A percentile compares a stretch with the other conserved stretches of the same genome.
Evolutionary conservation across 2,888 invertebrate genomes (phyloP).

Genomic region (Napeogenes inachia): DNA sequence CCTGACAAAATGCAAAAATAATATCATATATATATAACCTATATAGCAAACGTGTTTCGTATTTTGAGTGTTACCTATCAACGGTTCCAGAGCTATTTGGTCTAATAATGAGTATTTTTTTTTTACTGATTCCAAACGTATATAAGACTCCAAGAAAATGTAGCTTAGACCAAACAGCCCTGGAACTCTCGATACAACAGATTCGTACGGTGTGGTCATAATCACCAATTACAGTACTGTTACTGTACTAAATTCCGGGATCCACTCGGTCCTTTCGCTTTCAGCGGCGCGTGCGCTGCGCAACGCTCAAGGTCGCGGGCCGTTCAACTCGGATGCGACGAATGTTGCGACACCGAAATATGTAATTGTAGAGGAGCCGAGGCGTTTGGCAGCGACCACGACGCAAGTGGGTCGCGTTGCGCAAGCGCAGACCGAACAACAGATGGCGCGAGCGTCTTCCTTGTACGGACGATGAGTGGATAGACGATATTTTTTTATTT

Average conservation of each 20-base stretch:
- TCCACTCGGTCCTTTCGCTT: constrained; percentile 67
- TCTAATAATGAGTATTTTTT: too few relatives aligned
- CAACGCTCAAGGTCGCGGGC: constrained; percentile 74
- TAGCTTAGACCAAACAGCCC: too few relatives aligned
- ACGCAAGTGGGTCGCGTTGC: constrained; percentile 73
- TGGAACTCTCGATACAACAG: too few relatives aligned
- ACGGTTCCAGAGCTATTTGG: too few relatives aligned
- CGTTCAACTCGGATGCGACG: constrained; percentile 78
- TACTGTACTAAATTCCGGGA: constrained; percentile 52
- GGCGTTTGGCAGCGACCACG: constrained; percentile 73
- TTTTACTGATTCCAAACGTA: too few relatives aligned
- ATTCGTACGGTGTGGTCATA: too few relatives aligned
- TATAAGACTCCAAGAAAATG: too few relatives aligned
- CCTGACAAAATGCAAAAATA: constrained; percentile 12
- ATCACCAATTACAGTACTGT: constrained; percentile 16
- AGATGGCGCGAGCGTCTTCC: constrained; percentile 73
- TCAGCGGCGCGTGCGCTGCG: constrained; percentile 69
- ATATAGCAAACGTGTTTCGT: not conserved
- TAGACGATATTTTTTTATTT: constrained; percentile 14
- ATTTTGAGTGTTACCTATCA: not conserved
- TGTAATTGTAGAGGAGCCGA: constrained; percentile 75
- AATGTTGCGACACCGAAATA: constrained; percentile 74
- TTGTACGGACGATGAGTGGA: constrained; percentile 50
- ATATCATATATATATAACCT: too few relatives aligned
- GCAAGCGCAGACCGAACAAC: constrained; percentile 63